Percentiles rank a stretch among this genome's conserved stretches.
Evolutionary conservation across 1,140 invertebrate species (phyloP).

Genomic region (Adelges cooleyi): DNA sequence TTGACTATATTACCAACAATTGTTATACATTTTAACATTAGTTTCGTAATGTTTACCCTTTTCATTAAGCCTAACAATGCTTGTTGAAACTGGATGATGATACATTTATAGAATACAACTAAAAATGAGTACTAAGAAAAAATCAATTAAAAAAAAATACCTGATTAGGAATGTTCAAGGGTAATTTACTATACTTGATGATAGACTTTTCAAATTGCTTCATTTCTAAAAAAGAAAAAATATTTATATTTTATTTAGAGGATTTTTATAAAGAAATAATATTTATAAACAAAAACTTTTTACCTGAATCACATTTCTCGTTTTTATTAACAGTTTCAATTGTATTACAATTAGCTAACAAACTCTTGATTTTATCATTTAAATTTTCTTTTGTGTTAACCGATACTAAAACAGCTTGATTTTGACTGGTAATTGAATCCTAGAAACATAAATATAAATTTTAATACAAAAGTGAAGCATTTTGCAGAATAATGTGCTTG

Average conservation of each 20-base stretch:
- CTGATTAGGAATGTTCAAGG: background rate
- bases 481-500: no score
- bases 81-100: no score
- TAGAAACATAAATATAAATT: background rate
- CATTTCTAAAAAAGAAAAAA: no score
- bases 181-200: background rate
- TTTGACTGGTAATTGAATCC: conserved; percentile 5
- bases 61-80: no score
- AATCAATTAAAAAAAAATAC: background rate
- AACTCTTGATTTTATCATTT: background rate
- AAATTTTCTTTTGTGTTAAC: background rate
- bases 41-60: no score
- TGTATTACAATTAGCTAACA: background rate
- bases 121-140: background rate
- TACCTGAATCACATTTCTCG: background rate
- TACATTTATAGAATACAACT: no score
- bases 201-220: background rate
- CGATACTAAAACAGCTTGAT: conserved; percentile 7
- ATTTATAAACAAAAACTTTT: background rate
- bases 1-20: no score
- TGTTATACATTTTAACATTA: no score
- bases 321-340: background rate
- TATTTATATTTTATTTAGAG: no score
- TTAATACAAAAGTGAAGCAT: background rate
- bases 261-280: background rate